phyloP scores from a whole-genome alignment of 2,888 invertebrate genomes.

The Andrena minutula region DNA sequence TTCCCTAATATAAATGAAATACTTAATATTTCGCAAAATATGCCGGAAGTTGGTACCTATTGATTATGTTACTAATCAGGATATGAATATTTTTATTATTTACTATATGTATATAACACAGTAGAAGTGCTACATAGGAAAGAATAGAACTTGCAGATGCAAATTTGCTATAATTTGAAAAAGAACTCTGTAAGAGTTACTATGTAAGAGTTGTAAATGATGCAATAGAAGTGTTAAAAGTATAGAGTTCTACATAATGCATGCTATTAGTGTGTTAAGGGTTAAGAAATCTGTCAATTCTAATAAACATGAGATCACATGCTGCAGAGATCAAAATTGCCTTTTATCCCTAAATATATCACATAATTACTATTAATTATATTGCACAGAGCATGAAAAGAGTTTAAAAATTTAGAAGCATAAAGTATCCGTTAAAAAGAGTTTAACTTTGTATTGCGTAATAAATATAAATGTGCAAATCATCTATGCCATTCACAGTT shows the following conservation, averaged over 20 bases:
- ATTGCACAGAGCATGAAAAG: neutral
- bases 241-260: constrained; percentile 76
- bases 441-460: neutral
- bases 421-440: neutral
- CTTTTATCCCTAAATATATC: constrained; percentile 16
- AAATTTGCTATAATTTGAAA: constrained; percentile 38
- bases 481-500: no score
- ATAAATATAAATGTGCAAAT: neutral
- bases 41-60: neutral
- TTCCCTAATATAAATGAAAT: no score
- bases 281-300: constrained; percentile 77
- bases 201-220: constrained; percentile 65
- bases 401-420: neutral
- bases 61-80: constrained; percentile 20
- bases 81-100: constrained; percentile 29
- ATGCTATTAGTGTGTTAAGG: constrained; percentile 81
- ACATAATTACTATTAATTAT: neutral
- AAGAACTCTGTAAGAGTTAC: neutral
- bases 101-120: constrained; percentile 1
- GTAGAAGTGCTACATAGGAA: constrained; percentile 23
- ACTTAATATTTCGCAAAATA: no score
- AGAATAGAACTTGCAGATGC: constrained; percentile 56
- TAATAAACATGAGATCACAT: constrained; percentile 73
- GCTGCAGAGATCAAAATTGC: constrained; percentile 63
- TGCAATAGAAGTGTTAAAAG: constrained; percentile 76